Conservation (phyloP, 2,888 invertebrate species). For the Plebejus argus region DNA sequence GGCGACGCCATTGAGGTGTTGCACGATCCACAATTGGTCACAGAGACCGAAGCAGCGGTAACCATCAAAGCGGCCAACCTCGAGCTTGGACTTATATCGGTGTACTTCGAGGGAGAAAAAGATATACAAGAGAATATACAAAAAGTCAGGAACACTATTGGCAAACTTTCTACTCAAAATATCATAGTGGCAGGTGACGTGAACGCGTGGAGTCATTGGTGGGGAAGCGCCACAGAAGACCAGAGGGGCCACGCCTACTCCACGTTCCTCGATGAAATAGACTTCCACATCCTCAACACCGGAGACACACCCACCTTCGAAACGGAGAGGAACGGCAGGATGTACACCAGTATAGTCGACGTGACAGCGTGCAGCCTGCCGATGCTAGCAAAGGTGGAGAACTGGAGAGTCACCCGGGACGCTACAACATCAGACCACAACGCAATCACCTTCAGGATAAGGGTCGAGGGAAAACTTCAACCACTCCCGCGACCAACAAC, state of each 20-base stretch:
- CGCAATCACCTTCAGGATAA: slow-evolving; percentile 15
- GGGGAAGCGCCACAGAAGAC: slow-evolving; percentile 14
- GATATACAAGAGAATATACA: neutral
- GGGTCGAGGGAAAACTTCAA: slow-evolving; percentile 17
- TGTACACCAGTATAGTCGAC: too few species aligned
- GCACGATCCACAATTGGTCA: too few species aligned
- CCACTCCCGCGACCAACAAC: slow-evolving; percentile 32
- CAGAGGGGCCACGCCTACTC: slow-evolving; percentile 36
- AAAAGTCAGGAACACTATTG: neutral
- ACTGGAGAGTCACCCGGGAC: slow-evolving; percentile 40
- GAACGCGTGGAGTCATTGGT: too few species aligned
- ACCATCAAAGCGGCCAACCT: slow-evolving; percentile 28
- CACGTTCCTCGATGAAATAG: slow-evolving; percentile 35
- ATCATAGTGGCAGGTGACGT: too few species aligned
- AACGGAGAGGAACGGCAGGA: slow-evolving; percentile 37
- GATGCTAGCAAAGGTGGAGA: neutral
- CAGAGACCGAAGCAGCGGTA: slow-evolving; percentile 37
- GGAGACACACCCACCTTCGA: slow-evolving; percentile 45
- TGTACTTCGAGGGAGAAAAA: slow-evolving; percentile 42
- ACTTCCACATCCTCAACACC: slow-evolving; percentile 43
- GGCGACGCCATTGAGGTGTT: too few species aligned
- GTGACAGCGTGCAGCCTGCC: too few species aligned
- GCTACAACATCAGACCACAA: slow-evolving; percentile 39
- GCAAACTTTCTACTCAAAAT: too few species aligned
- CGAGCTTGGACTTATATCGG: slow-evolving; percentile 40